A percentile compares a stretch with the other conserved stretches of the same genome.
Conservation (phyloP, 2,113 vertebrate species). For the Pituophis catenifer region DNA sequence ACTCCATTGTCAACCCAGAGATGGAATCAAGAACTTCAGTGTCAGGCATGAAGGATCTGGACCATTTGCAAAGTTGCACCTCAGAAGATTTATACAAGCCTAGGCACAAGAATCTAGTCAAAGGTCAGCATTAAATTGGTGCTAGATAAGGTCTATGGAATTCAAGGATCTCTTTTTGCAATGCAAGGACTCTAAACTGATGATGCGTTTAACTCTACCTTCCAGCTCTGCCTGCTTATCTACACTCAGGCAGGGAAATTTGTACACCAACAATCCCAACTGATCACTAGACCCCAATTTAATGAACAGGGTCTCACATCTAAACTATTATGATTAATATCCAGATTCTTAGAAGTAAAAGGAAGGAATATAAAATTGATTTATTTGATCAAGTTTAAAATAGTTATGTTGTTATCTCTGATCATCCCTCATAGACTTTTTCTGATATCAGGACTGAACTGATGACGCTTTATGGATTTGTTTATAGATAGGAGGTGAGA, state of each 20-base stretch:
- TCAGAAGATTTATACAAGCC: neutral
- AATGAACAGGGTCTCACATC: neutral
- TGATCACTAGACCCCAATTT: neutral
- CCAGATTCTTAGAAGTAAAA: neutral
- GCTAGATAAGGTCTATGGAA: neutral
- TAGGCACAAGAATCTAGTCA: neutral
- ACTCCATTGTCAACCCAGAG: neutral
- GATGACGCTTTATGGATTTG: neutral
- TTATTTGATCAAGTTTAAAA: neutral
- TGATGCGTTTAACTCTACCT: neutral
- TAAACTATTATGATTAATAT: neutral
- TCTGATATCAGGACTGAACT: neutral
- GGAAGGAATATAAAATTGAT: neutral
- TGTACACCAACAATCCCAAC: neutral
- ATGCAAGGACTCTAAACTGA: neutral
- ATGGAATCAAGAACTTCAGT: neutral
- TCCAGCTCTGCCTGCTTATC: neutral
- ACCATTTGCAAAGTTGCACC: neutral
- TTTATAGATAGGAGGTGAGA: neutral
- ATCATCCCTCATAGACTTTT: neutral
- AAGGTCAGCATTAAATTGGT: neutral
- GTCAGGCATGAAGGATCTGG: neutral
- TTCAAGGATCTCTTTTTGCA: neutral
- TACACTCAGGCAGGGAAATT: neutral
- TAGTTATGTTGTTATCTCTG: neutral